phyloP scores from a whole-genome alignment of 2,797 vertebrate genomes.

The Hippopotamyrus pictus region DNA sequence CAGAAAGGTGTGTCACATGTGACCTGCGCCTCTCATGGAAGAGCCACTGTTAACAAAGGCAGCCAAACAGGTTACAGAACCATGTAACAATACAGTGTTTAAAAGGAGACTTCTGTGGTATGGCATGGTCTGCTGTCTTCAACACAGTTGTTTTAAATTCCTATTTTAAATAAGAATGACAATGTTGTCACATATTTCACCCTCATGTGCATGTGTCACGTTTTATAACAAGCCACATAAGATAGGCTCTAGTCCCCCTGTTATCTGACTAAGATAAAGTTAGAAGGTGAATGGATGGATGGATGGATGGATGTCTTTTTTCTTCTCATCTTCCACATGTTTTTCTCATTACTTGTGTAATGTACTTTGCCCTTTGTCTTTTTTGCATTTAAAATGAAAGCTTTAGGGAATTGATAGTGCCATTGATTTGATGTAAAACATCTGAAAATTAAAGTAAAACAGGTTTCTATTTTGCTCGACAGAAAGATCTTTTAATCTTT shows the following conservation, averaged over 20 bases:
- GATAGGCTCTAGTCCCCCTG: neutral
- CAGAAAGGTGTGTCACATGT: conserved; percentile 53
- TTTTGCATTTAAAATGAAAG: neutral
- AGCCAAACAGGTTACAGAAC: neutral
- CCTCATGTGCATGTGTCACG: neutral
- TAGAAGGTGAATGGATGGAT: neutral
- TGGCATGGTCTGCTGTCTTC: neutral
- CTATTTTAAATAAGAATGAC: neutral
- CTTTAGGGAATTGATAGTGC: neutral
- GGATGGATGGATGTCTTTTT: neutral
- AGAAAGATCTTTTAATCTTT: neutral
- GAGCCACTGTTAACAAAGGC: neutral
- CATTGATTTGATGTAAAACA: neutral
- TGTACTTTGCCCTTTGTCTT: neutral
- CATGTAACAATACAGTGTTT: neutral
- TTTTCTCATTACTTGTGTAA: neutral
- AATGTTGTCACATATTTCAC: neutral
- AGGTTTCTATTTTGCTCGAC: neutral
- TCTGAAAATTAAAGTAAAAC: neutral
- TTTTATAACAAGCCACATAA: neutral
- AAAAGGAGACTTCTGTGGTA: neutral
- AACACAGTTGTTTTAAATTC: neutral
- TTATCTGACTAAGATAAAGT: neutral
- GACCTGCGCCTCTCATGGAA: neutral
- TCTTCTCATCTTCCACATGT: neutral